Base-by-base conservation (phyloP, 2,113 vertebrate genomes). In the Sialia sialis region DNA sequence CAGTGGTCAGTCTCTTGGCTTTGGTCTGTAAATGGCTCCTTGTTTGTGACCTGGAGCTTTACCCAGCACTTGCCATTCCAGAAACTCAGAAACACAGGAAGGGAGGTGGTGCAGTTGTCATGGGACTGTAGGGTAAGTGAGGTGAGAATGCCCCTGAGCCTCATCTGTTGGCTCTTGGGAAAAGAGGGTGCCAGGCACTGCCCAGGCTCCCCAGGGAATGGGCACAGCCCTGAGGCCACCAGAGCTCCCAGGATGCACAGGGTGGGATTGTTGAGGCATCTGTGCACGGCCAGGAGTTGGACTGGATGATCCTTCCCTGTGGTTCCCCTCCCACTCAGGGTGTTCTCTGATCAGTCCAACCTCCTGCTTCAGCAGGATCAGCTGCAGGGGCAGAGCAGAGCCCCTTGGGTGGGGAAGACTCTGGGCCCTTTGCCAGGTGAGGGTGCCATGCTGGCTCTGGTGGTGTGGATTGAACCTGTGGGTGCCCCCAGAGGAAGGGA, bases 251-350 rank as follows among this genome's bases (percentile, higher is more conserved):
- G 66, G 76, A 25, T 49, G 48, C 49, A 0, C 70, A 58, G 73
- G 54, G 8, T 67, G 63, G 41, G 21, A 5, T 21, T 46, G 51
- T 8, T 56, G 63, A 63, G 21, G 41, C 32, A 51, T 20, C 77
- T 48, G 62, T 32, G 62, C 41, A 36, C 0, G 0, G 51, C 49
- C 39, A 32, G 27, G 27, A 16, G n/a, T 16, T 11, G 10, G 51
- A 13, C 10, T 38, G 27, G 9, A 3, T 56, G 77, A 17, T 81
- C 43, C 77, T 46, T 44, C 44, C 10, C 58, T 17, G 1, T 5
- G 49, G 49, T 4, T 19, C 32, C 46, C 36, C 21, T 23, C 38
- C 39, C 36, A 22, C 9, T n/a, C 76, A 30, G 32, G 49, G 3
- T 44, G 30, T 36, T 54, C 38, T n/a, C 18, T 64, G 59, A 2